Base-by-base conservation (phyloP, 2,113 vertebrate species). In the Oceanites oceanicus region DNA sequence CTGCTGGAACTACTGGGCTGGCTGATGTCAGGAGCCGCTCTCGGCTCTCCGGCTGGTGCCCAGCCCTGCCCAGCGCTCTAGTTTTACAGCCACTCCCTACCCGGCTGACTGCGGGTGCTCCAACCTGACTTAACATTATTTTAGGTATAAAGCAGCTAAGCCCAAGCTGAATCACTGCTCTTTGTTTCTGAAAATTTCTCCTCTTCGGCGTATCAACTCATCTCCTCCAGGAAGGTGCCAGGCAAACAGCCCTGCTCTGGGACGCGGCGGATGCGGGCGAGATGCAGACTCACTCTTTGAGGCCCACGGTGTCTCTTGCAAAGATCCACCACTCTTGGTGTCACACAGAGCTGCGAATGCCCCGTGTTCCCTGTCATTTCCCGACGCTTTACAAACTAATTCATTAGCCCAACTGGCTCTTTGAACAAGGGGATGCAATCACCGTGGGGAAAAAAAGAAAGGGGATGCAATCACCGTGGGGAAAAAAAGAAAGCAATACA, bases 81-180 rank as follows among this genome's bases (percentile, higher is more conserved):
- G 11, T 88, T 77, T 40, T 62, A 27, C 86, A 88, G 79, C 94
- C 96, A 52, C 94, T 90, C 96, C 94, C 85, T 88, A 7, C 75
- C 75, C 5, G 88, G 42, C 59, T 58, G 67, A 18, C 47, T 68
- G 68, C 11, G 6, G 26, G 68, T 29, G 53, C 83, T 73, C 55
- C 38, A 50, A 81, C 45, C 53, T 62, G 63, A n/a, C 56, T 62
- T 25, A 6, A 58, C 6, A 52, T 7, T 6, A 15, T 62, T 70
- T 58, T 12, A 49, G 36, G 66, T 11, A 29, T 8, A 65, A 27
- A 90, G n/a, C 55, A 58, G 61, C 49, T 20, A 20, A 20, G 19
- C 23, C 32, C 9, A 2, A 63, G 73, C 42, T 30, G 27, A 94
- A 56, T 36, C 79, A 6, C 52, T 29, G 77, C 53, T n/a, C 55